Percentiles rank a stretch among this genome's conserved stretches.
These are phyloP conservation scores for Pelvicachromis taeniatus DNA, from an alignment of 2,113 vertebrate genomes.

Conservation along the genomic window DNA sequence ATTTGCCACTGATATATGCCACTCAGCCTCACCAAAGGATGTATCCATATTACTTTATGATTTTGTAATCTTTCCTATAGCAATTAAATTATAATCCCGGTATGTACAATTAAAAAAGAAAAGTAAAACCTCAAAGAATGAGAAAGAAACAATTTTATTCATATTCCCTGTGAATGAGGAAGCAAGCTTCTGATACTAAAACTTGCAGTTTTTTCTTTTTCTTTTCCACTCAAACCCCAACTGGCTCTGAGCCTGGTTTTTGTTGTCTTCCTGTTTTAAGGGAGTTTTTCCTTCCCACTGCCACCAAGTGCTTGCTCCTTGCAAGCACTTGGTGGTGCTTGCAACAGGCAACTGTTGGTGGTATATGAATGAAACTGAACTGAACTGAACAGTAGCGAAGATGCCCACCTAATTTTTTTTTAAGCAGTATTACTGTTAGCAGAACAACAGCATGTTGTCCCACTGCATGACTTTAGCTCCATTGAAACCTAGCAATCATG, in stretches of 20 bases:
- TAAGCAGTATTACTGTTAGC: neutral
- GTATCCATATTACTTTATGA: neutral
- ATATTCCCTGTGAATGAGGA: neutral
- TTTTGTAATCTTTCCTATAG: neutral
- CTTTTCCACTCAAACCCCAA: neutral
- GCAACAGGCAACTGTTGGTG: neutral
- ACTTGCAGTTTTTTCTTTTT: no score
- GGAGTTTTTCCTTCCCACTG: neutral
- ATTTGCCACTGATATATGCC: neutral
- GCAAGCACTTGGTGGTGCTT: no score
- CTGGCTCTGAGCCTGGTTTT: neutral
- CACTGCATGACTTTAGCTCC: neutral
- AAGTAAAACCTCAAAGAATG: neutral
- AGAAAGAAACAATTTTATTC: neutral
- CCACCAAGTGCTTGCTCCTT: neutral
- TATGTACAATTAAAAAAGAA: neutral
- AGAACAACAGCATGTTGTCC: neutral
- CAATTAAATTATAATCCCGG: neutral
- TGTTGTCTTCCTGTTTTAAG: neutral
- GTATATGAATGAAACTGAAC: neutral
- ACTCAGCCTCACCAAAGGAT: neutral
- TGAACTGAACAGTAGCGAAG: neutral
- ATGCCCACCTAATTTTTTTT: neutral
- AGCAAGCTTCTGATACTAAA: neutral
- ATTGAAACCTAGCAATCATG: neutral